Evolutionary conservation across 2,888 invertebrate species (phyloP).

Genomic region (Nomada flava): DNA sequence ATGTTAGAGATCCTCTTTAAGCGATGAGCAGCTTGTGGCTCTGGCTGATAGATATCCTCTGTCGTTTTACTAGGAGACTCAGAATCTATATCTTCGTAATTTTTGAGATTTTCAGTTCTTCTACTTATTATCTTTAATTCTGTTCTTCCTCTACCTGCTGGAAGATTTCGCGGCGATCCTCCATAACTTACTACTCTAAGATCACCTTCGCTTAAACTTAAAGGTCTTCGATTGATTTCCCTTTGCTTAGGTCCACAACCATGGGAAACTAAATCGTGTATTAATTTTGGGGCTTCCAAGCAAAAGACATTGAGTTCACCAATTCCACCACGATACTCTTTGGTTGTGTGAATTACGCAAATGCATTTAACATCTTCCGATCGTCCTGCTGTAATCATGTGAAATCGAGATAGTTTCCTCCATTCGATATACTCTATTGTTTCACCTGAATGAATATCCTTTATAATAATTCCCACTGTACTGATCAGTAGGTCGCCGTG

Average conservation of each 20-base stretch:
- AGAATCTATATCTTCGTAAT: conserved; percentile 41
- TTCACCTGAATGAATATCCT: conserved; percentile 85
- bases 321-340: conserved; percentile 85
- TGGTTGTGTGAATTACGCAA: conserved; percentile 87
- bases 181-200: conserved; percentile 75
- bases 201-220: conserved; percentile 86
- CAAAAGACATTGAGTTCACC: conserved; percentile 86
- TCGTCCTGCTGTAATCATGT: conserved; percentile 85
- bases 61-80: conserved; percentile 64
- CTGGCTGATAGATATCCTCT: conserved; percentile 79
- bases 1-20: conserved; percentile 86
- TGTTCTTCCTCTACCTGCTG: conserved; percentile 22
- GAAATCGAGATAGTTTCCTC: conserved; percentile 87
- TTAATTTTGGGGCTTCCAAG: conserved; percentile 83
- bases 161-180: conserved; percentile 48
- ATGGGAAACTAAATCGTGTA: conserved; percentile 84
- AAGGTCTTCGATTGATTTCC: conserved; percentile 68
- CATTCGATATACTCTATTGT: conserved; percentile 86
- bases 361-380: conserved; percentile 86
- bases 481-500: conserved; percentile 87
- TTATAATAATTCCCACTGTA: conserved; percentile 86
- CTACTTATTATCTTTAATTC: conserved; percentile 9
- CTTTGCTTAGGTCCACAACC: conserved; percentile 82
- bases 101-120: conserved; percentile 62
- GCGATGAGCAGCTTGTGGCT: conserved; percentile 64